Evolutionary conservation across 2,888 invertebrate species (phyloP), one percentile per base, ranked within the genome.

Genomic region (Parnassius orleans): DNA sequence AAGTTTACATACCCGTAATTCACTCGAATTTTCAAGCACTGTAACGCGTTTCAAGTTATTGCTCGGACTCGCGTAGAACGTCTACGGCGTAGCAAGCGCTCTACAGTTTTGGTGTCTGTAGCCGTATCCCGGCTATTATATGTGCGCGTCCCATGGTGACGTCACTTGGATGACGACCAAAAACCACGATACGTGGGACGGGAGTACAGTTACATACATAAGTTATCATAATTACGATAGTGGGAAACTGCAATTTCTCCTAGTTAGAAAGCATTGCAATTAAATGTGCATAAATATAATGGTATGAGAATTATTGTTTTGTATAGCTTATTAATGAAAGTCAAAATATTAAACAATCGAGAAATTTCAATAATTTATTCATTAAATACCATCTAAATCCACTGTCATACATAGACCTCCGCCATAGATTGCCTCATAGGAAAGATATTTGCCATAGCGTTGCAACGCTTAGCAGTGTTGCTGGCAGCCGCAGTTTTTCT

Each of bases 41-140:
- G n/a, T 44, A 24, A 57, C 46, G 56, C 63, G 63, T 57, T 47
- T 57, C 55, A 65, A 65, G 50, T 53, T 64, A 61, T 56, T 60
- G 44, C 63, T 59, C 62, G 52, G 59, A 66, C 61, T 65, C 75
- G 73, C 83, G 82, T 82, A 83, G 83, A 81, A 79, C 87, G 87
- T 83, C 84, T 87, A 86, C 86, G 84, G 79, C 84, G 85, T 83
- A 83, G 81, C 84, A 72, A 70, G 72, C 69, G 77, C 71, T 78
- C 79, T 80, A 83, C 84, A 77, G 78, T 69, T 84, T 87, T 88
- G 88, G 78, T 76, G 74, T 64, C 67, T 70, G 79, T 75, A 76
- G 77, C 79, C 67, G 71, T 63, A 67, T 70, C 72, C 76, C 79
- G 79, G 83, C 81, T 81, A 83, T 79, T 77, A 74, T 77, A 74